Conservation (phyloP, 2,888 invertebrate species). For the Lochmaea capreae region DNA sequence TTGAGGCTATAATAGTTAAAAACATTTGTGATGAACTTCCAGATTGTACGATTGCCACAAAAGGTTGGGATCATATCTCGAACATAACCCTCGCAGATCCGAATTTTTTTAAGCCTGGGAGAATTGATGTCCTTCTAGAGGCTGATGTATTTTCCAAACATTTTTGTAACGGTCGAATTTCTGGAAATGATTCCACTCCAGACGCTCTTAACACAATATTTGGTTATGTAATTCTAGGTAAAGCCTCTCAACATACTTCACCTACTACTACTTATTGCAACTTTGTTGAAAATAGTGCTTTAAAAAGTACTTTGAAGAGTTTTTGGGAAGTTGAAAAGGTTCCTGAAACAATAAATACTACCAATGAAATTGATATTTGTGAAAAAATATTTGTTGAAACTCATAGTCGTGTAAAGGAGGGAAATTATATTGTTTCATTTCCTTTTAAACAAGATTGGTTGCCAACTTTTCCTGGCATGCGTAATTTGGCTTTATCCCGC, state of each 20-base stretch:
- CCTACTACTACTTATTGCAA: too few species aligned
- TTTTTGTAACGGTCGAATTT: background rate
- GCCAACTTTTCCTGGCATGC: too few species aligned
- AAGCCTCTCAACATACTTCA: too few species aligned
- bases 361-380: constrained; percentile 22
- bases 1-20: too few species aligned
- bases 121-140: background rate
- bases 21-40: too few species aligned
- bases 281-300: background rate
- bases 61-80: background rate
- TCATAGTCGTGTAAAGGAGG: constrained; percentile 14
- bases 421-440: background rate
- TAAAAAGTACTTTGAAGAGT: background rate
- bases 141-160: background rate
- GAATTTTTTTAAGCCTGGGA: background rate
- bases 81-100: background rate
- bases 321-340: constrained; percentile 31
- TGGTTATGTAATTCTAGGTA: background rate
- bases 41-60: background rate
- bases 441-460: too few species aligned
- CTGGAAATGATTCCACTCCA: background rate
- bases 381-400: constrained; percentile 24
- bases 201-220: background rate
- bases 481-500: background rate
- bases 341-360: background rate